These are phyloP conservation scores for Wasmannia auropunctata DNA, from an alignment of 1,140 invertebrate species.

Conservation along the genomic window DNA sequence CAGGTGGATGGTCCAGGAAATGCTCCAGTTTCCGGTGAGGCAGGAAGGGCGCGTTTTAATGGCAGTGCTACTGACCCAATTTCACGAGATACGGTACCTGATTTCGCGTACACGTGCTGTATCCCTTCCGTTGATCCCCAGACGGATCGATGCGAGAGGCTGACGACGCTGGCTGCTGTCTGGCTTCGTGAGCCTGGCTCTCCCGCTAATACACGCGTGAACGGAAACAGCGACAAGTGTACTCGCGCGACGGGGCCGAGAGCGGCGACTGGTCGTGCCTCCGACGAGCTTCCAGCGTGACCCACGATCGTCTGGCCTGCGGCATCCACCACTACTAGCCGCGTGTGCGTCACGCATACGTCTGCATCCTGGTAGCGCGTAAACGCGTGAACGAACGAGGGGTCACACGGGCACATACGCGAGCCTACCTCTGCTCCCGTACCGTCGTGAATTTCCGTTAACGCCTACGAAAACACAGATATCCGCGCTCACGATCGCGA, in stretches of 20 bases:
- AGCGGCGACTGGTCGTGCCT: constrained; percentile 75
- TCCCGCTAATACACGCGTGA: constrained; percentile 67
- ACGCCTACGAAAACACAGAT: neutral
- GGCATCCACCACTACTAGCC: constrained; percentile 8
- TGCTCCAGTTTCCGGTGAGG: neutral
- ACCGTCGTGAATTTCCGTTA: neutral
- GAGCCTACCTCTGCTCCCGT: neutral
- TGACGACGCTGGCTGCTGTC: constrained; percentile 36
- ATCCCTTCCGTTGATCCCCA: neutral
- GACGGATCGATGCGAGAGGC: constrained; percentile 15
- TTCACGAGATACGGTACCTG: constrained; percentile 15
- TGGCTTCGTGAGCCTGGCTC: constrained; percentile 6
- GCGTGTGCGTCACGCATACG: neutral
- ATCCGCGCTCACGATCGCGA: neutral
- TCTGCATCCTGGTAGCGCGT: neutral
- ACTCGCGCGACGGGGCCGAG: constrained; percentile 62
- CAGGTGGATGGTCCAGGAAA: constrained; percentile 1
- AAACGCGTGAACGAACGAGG: neutral
- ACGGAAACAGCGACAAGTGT: constrained; percentile 70
- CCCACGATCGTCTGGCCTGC: constrained; percentile 61
- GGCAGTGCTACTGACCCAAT: constrained; percentile 1
- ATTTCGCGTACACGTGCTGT: constrained; percentile 9
- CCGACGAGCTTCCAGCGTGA: constrained; percentile 68
- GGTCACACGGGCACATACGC: neutral
- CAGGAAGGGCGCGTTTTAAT: neutral